These are phyloP conservation scores for Puntigrus tetrazona DNA, from an alignment of 2,113 vertebrate genomes.

Conservation along the genomic window DNA sequence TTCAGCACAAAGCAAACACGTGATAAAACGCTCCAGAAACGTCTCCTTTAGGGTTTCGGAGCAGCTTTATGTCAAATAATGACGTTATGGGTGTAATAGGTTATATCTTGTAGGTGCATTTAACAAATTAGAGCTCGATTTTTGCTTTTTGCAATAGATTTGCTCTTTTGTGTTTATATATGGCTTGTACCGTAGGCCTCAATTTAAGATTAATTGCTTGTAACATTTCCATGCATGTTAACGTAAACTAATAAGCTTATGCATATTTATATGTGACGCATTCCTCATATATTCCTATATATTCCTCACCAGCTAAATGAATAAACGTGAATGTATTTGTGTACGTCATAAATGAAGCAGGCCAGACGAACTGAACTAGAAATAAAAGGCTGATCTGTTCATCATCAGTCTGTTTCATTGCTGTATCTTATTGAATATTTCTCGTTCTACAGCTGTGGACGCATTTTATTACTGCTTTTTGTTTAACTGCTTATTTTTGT, in stretches of 20 bases:
- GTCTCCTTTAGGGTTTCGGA: not conserved
- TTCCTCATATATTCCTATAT: too few species aligned
- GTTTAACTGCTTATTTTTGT: not conserved
- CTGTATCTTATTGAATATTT: not conserved
- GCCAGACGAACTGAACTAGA: not conserved
- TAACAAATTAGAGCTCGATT: not conserved
- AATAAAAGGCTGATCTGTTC: not conserved
- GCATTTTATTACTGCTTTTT: not conserved
- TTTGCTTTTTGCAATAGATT: not conserved
- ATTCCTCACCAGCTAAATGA: too few species aligned
- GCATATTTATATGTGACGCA: not conserved
- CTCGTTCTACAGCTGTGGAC: too few species aligned
- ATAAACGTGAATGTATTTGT: not conserved
- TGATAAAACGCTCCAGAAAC: not conserved
- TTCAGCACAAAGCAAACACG: not conserved
- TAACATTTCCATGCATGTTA: not conserved
- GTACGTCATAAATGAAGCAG: not conserved
- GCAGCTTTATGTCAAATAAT: not conserved
- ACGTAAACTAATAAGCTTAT: not conserved
- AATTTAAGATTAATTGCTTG: not conserved
- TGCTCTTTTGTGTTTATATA: too few species aligned
- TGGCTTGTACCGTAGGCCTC: not conserved
- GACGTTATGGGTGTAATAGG: not conserved
- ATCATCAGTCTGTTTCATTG: not conserved
- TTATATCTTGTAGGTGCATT: not conserved